A percentile compares a stretch with the other conserved stretches of the same genome.
Conservation (phyloP, 2,797 vertebrate genomes). For the Cheirogaleus major region DNA sequence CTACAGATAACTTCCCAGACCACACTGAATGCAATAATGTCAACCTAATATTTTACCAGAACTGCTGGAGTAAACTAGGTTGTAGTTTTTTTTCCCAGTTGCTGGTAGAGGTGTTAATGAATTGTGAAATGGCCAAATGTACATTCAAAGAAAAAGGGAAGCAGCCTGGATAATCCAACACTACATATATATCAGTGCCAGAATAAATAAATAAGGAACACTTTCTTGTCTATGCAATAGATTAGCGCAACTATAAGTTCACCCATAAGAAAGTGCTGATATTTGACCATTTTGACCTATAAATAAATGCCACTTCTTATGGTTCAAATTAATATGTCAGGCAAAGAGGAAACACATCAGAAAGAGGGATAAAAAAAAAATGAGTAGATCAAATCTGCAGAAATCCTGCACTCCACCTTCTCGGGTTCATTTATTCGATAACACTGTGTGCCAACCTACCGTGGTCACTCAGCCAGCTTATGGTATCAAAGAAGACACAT, state of each 20-base stretch:
- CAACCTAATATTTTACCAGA: background rate
- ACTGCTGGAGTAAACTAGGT: background rate
- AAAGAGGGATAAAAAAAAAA: background rate
- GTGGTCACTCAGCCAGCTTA: background rate
- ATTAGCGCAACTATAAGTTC: background rate
- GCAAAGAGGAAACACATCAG: background rate
- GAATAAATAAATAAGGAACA: background rate
- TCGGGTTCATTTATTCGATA: background rate
- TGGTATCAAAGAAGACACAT: background rate
- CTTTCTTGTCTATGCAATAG: background rate
- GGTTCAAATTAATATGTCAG: background rate
- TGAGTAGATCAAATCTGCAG: background rate
- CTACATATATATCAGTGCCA: background rate
- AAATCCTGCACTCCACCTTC: background rate
- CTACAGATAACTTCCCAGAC: background rate
- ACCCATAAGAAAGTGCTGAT: background rate
- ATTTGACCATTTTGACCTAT: background rate
- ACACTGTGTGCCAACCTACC: background rate
- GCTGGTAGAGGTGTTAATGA: background rate
- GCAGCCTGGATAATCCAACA: background rate
- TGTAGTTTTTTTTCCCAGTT: background rate
- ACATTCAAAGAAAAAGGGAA: background rate
- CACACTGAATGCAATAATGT: background rate
- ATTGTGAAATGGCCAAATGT: background rate
- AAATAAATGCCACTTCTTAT: background rate